Base-by-base conservation (phyloP, 2,888 invertebrate genomes). In the Spialia ferax region DNA sequence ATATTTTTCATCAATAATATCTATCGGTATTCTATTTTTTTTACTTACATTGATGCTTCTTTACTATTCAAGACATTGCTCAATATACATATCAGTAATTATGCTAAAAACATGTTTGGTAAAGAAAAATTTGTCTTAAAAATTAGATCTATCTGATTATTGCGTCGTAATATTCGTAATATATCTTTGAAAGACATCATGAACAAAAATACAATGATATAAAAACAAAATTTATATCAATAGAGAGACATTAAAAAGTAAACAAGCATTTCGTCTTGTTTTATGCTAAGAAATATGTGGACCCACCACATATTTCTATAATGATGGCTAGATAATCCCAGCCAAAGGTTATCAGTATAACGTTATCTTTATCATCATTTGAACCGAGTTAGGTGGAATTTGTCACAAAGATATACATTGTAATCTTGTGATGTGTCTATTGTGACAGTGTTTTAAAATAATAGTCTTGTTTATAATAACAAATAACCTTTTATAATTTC, bases 401-500 rank as follows among this genome's bases (percentile, higher is more conserved):
- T 64, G 64, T 59, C 65, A 57, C 57, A 65, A 45, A 50, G 64
- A 65, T 65, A 65, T 38, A 65, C 65, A 65, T 35, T 59, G 48
- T 65, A 65, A 65, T 59, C 38, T 65, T 35, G 48, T 35, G 15
- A 52, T 59, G 55, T 35, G 52, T 22, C 18, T 50, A 50, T 59
- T 57, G 48, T 56, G 10, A 45, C 38, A 35, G n/a, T 29, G 42
- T 57, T 32, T 48, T n/a, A 15, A n/a, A 64, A 57, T 56, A 48
- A 45, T 59, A 45, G 15, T 18, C 18, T 45, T 45, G 7, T 15
- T 8, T 22, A 32, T 45, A 32, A 56, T 63, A 13, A 26, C 26
- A 35, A 55, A 1, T 5, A 10, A 38, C 15, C 54, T 63, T 22
- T 63, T 63, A 26, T 38, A 38, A 38, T 38, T n/a, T n/a, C n/a